A percentile compares a stretch with the other conserved stretches of the same genome.
Evolutionary conservation across 2,888 invertebrate genomes (phyloP).

Genomic region (Erebia ligea): DNA sequence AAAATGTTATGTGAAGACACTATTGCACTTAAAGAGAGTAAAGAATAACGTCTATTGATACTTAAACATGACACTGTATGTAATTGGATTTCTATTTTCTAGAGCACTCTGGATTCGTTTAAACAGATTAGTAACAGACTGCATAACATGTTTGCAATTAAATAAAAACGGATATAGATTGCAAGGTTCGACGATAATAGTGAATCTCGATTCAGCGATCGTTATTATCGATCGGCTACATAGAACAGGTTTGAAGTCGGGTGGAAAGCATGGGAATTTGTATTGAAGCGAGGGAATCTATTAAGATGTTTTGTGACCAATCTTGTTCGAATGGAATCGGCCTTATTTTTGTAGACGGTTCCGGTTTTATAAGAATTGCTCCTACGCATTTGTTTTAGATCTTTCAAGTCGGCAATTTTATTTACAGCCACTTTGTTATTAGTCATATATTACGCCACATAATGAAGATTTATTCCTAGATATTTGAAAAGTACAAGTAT

Average conservation of each 20-base stretch:
- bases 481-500: too few species aligned
- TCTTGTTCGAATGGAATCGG: slow-evolving; percentile 6
- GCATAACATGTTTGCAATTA: background rate
- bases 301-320: slow-evolving; percentile 13
- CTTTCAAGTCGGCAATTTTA: background rate
- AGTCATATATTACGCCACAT: too few species aligned
- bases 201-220: slow-evolving; percentile 16
- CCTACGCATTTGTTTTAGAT: background rate
- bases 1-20: too few species aligned
- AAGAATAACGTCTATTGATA: too few species aligned
- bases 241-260: slow-evolving; percentile 24
- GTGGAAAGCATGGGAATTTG: slow-evolving; percentile 30
- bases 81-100: background rate
- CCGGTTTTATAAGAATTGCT: background rate
- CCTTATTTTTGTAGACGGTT: background rate
- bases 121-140: slow-evolving; percentile 10
- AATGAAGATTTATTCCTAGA: too few species aligned
- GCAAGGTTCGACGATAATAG: slow-evolving; percentile 9
- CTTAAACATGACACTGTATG: too few species aligned
- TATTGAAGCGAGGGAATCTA: slow-evolving; percentile 5
- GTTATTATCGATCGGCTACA: slow-evolving; percentile 25
- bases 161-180: slow-evolving; percentile 12
- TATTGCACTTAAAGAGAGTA: too few species aligned
- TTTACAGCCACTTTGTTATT: too few species aligned
- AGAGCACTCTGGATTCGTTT: background rate